Evolutionary conservation across 2,797 vertebrate species (phyloP).

Genomic region (Distichodus sexfasciatus): DNA sequence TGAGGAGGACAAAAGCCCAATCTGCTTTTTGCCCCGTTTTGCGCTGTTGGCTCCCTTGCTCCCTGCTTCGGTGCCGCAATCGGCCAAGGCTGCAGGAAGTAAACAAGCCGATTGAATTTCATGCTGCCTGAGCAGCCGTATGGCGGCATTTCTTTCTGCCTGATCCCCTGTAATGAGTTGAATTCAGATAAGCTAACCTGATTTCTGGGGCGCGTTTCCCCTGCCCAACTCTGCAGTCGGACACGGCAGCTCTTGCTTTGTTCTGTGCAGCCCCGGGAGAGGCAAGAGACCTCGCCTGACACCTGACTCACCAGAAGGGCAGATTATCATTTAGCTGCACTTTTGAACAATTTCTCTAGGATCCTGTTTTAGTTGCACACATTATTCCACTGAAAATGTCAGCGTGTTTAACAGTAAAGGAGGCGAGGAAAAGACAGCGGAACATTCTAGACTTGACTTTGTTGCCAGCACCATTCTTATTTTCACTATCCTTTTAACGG

Average conservation of each 20-base stretch:
- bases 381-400: background rate
- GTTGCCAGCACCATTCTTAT: too few species aligned
- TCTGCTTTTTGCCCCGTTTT: background rate
- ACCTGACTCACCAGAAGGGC: background rate
- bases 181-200: constrained; percentile 67
- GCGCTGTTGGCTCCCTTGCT: constrained; percentile 1
- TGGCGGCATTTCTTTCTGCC: constrained; percentile 67
- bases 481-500: background rate
- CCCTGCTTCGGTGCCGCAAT: constrained; percentile 42
- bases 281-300: background rate
- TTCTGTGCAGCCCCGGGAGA: too few species aligned
- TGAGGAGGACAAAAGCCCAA: constrained; percentile 1
- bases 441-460: too few species aligned
- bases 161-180: constrained; percentile 74
- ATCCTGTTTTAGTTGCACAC: background rate
- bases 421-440: too few species aligned
- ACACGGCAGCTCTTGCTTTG: background rate
- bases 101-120: constrained; percentile 73
- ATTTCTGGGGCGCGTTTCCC: constrained; percentile 31
- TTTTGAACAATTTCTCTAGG: constrained; percentile 14
- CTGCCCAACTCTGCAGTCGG: background rate
- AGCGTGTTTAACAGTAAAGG: background rate
- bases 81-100: constrained; percentile 70
- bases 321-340: background rate
- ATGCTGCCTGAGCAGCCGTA: constrained; percentile 70